These are phyloP conservation scores for Hydraecia micacea DNA, from an alignment of 2,888 invertebrate genomes.

Conservation along the genomic window DNA sequence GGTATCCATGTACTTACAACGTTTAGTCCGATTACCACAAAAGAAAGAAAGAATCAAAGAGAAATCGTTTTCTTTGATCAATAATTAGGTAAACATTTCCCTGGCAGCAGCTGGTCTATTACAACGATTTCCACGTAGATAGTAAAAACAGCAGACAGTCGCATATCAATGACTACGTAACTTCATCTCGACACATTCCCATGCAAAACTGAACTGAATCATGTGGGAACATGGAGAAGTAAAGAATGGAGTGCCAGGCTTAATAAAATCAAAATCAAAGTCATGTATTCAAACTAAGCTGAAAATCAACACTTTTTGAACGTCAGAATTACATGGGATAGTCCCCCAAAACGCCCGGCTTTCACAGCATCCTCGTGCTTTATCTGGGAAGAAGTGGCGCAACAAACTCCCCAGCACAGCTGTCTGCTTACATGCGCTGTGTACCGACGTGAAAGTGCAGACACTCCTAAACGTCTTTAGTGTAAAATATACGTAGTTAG, in stretches of 20 bases:
- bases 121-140: constrained; percentile 62
- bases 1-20: not conserved
- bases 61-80: constrained; percentile 44
- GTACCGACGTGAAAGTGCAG: not conserved
- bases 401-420: not conserved
- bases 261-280: not conserved
- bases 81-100: constrained; percentile 44
- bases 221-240: constrained; percentile 25
- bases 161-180: constrained; percentile 65
- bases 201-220: constrained; percentile 65
- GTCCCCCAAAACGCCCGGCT: not conserved
- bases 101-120: constrained; percentile 48
- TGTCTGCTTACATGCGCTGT: not conserved
- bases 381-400: not conserved
- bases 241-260: constrained; percentile 27
- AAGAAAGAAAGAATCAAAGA: constrained; percentile 31
- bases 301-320: not conserved
- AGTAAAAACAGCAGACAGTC: constrained; percentile 61
- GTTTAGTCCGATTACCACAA: not conserved
- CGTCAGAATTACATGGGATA: not conserved
- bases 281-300: not conserved
- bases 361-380: not conserved
- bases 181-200: constrained; percentile 67
- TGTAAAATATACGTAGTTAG: not conserved
- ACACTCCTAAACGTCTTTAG: not conserved